Conservation (phyloP, 2,888 invertebrate genomes). For the Amiota communis region DNA sequence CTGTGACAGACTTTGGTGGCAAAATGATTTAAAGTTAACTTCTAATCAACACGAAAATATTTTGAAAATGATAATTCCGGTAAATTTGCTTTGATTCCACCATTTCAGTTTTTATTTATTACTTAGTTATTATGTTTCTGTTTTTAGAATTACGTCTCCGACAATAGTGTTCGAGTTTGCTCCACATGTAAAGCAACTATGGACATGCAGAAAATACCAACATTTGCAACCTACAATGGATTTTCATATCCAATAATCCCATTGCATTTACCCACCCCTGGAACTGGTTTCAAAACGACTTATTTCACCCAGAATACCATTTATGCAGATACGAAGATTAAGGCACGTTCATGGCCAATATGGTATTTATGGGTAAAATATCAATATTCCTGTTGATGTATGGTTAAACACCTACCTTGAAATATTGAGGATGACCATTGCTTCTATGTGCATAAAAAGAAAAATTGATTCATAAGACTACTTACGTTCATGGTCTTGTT, state of each 20-base stretch:
- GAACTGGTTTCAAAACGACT: neutral
- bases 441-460: too few relatives aligned
- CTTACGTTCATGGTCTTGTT: too few relatives aligned
- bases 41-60: conserved; percentile 4
- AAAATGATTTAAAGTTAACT: neutral
- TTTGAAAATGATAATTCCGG: neutral
- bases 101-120: neutral
- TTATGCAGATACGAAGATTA: neutral
- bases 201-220: too few relatives aligned
- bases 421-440: conserved; percentile 1
- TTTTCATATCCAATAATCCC: neutral
- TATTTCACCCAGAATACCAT: neutral
- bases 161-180: too few relatives aligned
- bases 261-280: neutral
- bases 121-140: too few relatives aligned
- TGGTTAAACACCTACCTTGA: neutral
- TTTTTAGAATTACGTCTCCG: too few relatives aligned
- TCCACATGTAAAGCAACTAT: too few relatives aligned
- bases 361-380: neutral
- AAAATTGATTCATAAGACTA: too few relatives aligned
- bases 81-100: neutral
- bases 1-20: neutral
- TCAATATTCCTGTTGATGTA: neutral
- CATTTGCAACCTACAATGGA: neutral
- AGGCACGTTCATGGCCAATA: neutral